These are phyloP conservation scores for Aviceda subcristata DNA, from an alignment of 2,113 vertebrate genomes.

Conservation along the genomic window DNA sequence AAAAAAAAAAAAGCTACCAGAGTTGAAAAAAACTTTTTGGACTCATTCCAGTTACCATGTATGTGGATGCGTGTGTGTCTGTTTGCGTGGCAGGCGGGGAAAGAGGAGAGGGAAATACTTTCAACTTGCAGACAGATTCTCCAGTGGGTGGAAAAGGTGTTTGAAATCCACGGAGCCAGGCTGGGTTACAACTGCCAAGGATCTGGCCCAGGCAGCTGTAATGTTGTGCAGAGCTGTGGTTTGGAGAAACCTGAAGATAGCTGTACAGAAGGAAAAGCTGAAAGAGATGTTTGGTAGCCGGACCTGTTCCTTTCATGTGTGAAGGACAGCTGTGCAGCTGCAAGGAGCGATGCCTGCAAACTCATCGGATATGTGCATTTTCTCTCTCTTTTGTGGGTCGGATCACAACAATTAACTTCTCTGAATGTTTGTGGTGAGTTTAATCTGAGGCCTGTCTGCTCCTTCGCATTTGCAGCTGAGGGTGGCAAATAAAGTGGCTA, in stretches of 20 bases:
- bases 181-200: not conserved
- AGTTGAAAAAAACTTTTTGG: constrained; percentile 1
- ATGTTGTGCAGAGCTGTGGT: not conserved
- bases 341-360: not conserved
- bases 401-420: constrained; percentile 14
- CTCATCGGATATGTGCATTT: not conserved
- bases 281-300: not conserved
- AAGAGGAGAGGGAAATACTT: constrained; percentile 34
- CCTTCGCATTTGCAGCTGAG: not conserved
- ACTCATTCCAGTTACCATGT: not conserved
- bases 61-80: not conserved
- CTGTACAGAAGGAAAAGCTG: not conserved
- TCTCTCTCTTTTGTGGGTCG: constrained; percentile 11
- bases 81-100: not conserved
- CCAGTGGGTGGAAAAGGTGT: not conserved
- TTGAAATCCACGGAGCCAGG: not conserved
- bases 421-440: not conserved
- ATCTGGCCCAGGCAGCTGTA: not conserved
- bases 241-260: not conserved
- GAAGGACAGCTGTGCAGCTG: constrained; percentile 44
- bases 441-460: not conserved
- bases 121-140: not conserved
- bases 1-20: not conserved
- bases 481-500: not conserved
- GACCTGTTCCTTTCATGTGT: constrained; percentile 37